Conservation (phyloP, 37 sponge, comb jelly and placozoan genomes). For the Oopsacas minuta region DNA sequence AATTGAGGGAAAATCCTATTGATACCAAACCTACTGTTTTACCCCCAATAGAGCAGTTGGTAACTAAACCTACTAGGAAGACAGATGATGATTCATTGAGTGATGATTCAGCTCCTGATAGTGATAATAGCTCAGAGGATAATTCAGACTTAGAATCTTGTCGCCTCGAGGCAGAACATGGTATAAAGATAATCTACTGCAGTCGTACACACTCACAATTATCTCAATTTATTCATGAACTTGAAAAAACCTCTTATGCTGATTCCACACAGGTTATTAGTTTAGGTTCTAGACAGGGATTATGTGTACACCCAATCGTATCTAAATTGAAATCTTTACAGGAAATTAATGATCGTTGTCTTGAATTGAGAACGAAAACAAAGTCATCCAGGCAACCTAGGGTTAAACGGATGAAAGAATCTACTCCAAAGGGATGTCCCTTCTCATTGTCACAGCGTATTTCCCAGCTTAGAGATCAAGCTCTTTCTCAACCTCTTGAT, state of each 20-base stretch:
- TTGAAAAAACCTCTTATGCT: constrained; percentile 66
- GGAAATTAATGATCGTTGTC: constrained; percentile 86
- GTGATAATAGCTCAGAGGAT: not conserved
- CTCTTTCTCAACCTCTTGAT: constrained; percentile 65
- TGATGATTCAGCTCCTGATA: not conserved
- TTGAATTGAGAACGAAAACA: constrained; percentile 68
- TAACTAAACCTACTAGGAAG: not conserved
- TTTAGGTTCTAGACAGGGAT: constrained; percentile 80
- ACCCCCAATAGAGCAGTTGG: not conserved
- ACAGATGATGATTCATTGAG: not conserved
- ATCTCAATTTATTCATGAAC: constrained; percentile 91
- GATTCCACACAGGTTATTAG: constrained; percentile 40
- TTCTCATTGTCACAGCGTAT: not conserved
- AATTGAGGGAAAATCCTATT: not conserved
- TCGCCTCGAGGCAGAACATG: not conserved
- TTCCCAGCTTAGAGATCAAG: not conserved
- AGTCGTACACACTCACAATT: constrained; percentile 96
- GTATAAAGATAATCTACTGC: constrained; percentile 81
- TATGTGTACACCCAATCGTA: constrained; percentile 83
- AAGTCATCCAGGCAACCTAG: not conserved
- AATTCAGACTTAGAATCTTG: not conserved
- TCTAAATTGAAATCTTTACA: constrained; percentile 40
- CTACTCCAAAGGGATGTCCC: not conserved
- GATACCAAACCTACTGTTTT: not conserved
- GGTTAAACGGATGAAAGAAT: constrained; percentile 21